Conservation (phyloP, 2,113 vertebrate species). For the Sinosuthora webbiana region DNA sequence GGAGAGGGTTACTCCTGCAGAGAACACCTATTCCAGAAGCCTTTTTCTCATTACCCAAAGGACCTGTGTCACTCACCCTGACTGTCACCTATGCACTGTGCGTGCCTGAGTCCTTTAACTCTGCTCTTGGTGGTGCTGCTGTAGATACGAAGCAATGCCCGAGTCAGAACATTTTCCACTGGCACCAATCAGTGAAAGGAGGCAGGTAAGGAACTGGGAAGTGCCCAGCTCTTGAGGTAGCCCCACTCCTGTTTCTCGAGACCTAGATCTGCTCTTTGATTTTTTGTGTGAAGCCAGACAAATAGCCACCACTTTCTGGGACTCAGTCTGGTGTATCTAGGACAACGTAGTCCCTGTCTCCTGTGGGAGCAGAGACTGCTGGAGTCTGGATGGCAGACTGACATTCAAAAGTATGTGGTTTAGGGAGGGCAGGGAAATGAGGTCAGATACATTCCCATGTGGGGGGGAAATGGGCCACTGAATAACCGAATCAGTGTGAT, state of each 20-base stretch:
- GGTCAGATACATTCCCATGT: not conserved
- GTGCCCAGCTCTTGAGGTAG: not conserved
- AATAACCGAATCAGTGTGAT: no score
- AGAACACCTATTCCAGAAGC: not conserved
- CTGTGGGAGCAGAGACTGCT: not conserved
- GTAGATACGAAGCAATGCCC: rapidly evolving
- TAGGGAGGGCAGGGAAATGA: not conserved
- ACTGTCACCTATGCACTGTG: no score
- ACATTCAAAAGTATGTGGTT: not conserved
- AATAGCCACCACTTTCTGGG: not conserved
- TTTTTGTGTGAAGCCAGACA: not conserved
- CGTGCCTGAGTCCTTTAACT: not conserved
- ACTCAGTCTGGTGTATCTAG: not conserved
- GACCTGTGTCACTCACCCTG: not conserved
- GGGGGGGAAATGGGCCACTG: no score
- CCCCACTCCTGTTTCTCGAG: not conserved
- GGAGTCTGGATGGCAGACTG: not conserved
- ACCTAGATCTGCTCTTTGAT: not conserved
- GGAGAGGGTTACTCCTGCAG: not conserved
- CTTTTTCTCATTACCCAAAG: not conserved
- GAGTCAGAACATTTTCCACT: not conserved
- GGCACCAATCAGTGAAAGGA: not conserved
- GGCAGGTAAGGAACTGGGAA: not conserved
- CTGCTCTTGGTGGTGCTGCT: not conserved
- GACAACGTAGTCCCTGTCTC: not conserved